These are phyloP conservation scores for Cygnus olor DNA, from an alignment of 2,797 vertebrate genomes.

Conservation along the genomic window DNA sequence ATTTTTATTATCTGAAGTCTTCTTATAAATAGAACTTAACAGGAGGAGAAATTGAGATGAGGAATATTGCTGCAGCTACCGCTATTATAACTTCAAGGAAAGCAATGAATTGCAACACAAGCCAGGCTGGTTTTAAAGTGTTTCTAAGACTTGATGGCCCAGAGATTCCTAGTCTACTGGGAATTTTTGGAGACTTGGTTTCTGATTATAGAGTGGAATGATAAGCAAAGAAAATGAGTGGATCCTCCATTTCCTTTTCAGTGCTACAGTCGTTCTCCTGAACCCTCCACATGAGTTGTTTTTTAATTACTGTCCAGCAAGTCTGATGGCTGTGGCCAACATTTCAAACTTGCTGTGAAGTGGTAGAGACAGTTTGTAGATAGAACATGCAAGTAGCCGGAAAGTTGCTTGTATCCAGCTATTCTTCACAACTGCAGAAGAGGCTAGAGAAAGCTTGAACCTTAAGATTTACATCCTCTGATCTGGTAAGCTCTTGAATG, in stretches of 20 bases:
- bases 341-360: conserved; percentile 24
- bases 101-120: not conserved
- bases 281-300: not conserved
- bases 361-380: not conserved
- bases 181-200: not conserved
- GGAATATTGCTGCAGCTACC: not conserved
- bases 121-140: not conserved
- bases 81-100: not conserved
- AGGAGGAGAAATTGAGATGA: not conserved
- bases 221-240: not conserved
- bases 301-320: not conserved
- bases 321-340: not conserved
- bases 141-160: not conserved
- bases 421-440: not conserved
- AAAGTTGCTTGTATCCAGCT: not conserved
- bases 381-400: not conserved
- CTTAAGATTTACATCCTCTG: not conserved
- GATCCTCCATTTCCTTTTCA: not conserved
- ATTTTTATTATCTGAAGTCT: not conserved
- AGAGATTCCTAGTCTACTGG: not conserved
- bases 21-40: not conserved
- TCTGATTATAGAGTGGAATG: not conserved
- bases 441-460: not conserved
- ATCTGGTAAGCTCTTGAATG: not conserved
- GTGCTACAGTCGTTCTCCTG: not conserved